Evolutionary conservation across 2,797 vertebrate genomes (phyloP), one percentile per base, ranked within the genome.

Genomic region (Ataeniobius toweri): DNA sequence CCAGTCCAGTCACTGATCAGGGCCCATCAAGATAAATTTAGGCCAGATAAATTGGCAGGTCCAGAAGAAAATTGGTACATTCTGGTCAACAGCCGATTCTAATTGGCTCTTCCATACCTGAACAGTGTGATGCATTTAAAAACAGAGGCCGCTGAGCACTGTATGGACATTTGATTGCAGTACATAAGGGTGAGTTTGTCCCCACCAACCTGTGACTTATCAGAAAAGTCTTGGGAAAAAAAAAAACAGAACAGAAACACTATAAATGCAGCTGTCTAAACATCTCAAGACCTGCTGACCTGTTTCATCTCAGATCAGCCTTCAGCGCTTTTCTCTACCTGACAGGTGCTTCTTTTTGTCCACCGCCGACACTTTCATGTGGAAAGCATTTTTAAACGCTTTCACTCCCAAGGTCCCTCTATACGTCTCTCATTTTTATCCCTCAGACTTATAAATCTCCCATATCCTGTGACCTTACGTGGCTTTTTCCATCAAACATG

Each of bases 141-240:
- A 6, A 68, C 59, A 16, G 61, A 46, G 5, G 59, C 63, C 50
- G 67, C n/a, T 10, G 65, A 76, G 3, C 71, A 73, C 55, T 63
- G 50, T 14, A 0, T 22, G 59, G 72, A 72, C 41, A 73, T 16
- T 26, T 71, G 39, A 50, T 55, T 74, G 18, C 74, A 39, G 74
- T 13, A 20, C 56, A 69, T 70, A 55, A n/a, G 50, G 71, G 36
- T 65, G 71, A 26, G 20, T 56, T 63, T 67, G 48, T 63, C 79
- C 74, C 79, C 65, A 70, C 44, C 67, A 68, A 76, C 48, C 76
- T 86, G 75, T 85, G 86, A 89, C 74, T 90, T 81, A 85, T 79
- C 78, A 81, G 74, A 68, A 14, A 85, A 72, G 80, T 51, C 41
- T 70, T 78, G 83, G 76, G 77, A 79, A 79, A 53, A 50, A 46